Evolutionary conservation across 2,113 vertebrate species (phyloP), one percentile per base, ranked within the genome.

Genomic region (Eurystomus gularis): DNA sequence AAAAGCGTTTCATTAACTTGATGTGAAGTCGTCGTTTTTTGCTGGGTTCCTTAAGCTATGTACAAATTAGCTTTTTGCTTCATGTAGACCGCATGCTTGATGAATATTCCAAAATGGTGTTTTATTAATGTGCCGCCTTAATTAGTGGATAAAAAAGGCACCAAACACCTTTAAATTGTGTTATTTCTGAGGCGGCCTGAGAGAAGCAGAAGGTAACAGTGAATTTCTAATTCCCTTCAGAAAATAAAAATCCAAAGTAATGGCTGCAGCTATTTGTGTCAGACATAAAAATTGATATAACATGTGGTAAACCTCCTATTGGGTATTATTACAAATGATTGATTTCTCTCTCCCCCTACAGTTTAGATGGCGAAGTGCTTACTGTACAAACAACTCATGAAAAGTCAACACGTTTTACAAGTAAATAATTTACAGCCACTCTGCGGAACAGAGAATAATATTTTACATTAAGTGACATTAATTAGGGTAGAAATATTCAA

Each of bases 371-470:
- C 7, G 70, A 73, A 40, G 86, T 86, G 87, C 94, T 97, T 90
- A 96, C 96, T 97, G 94, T 97, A 97, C 95, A 97, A 97, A 97
- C 97, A 97, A 93, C 91, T 93, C 95, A 48, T 55, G 96, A 96
- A 97, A 97, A 97, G 97, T 97, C 96, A 97, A 97, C 97, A 97
- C 97, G 94, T 92, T 97, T 97, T 97, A 97, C 95, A 94, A 97
- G 97, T 96, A 96, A 96, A 97, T 97, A 97, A 97, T 97, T 97
- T 97, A 97, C 93, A 95, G 88, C 90, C 69, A 66, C 90, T 95
- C 94, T 93, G 94, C 7, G 51, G 83, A 91, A 92, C 81, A 75
- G 15, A 10, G 91, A 84, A 86, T 68, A 84, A 95, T 97, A 97
- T 97, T 97, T 97, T 92, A 96, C 40, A 17, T 84, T 97, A 97